Base-by-base conservation (phyloP, 2,797 vertebrate species). In the Silurus lanzhouensis region DNA sequence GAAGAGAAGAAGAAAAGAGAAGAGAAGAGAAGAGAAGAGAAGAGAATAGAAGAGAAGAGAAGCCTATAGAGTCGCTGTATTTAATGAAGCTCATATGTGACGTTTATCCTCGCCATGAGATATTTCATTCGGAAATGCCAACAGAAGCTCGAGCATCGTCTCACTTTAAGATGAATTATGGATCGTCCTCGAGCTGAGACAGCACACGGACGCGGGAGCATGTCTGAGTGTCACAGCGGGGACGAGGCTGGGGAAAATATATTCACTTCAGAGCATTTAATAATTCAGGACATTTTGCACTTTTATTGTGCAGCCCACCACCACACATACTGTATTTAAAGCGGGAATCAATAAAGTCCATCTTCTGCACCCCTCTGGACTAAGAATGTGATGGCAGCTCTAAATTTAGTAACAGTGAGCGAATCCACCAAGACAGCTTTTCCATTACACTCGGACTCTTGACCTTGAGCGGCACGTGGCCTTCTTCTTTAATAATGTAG, bases 121-220 rank as follows among this genome's bases (percentile, higher is more conserved):
- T 81, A 83, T 88, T 84, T 83, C 83, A 86, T 67, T 63, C 74
- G 9, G 22, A 52, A 78, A 63, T 44, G 58, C 31, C 58, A 6
- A 61, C 20, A 75, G 83, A 83, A 82, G 71, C 61, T 71, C 15
- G 22, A 22, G 72, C 71, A 84, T 77, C 66, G 52, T 17, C 66
- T 57, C 77, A 71, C 7, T 63, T 84, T 87, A 74, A 55, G 61
- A 84, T 89, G 81, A 88, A 88, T 89, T 86, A 89, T 84, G 66
- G 78, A 88, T 85, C 72, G 13, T 71, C 68, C 84, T 87, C 22
- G 19, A 14, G 71, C 81, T 60, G 48, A 74, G 67, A 71, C 44
- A 61, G 74, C 64, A 17, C 3, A 5, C 10, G 0, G 7, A 81
- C 64, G 79, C 48, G 64, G 58, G 76, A n/a, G 48, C 71, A 71